Evolutionary conservation across 2,888 invertebrate genomes (phyloP).

Genomic region (Sussaba pulchella): DNA sequence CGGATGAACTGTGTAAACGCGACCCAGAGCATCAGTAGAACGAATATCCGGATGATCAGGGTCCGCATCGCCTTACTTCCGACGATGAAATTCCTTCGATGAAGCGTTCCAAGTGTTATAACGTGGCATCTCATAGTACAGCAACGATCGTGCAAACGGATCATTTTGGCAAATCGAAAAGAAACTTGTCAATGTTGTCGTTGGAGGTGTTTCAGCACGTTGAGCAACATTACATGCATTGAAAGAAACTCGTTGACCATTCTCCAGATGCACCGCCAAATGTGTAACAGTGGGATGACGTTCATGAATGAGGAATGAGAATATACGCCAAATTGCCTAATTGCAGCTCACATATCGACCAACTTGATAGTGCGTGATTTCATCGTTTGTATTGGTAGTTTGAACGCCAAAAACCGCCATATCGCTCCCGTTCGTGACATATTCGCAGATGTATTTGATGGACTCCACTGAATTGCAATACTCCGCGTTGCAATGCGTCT

Average conservation of each 20-base stretch:
- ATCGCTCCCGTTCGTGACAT: conserved; percentile 76
- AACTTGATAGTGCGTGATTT: conserved; percentile 71
- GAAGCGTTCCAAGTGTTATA: conserved; percentile 67
- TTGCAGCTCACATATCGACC: conserved; percentile 74
- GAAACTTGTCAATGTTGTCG: conserved; percentile 74
- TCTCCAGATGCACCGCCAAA: conserved; percentile 74
- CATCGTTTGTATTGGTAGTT: conserved; percentile 62
- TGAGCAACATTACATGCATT: conserved; percentile 1
- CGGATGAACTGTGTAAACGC: conserved; percentile 53
- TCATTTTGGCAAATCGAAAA: conserved; percentile 76
- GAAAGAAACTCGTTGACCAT: conserved; percentile 72
- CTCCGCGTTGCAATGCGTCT: conserved; percentile 82
- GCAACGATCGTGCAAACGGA: conserved; percentile 77
- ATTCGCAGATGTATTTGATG: conserved; percentile 77
- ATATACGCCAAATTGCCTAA: conserved; percentile 74
- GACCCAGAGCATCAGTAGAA: conserved; percentile 12
- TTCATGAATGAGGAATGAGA: conserved; percentile 73
- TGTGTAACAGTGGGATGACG: conserved; percentile 73
- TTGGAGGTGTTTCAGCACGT: not conserved
- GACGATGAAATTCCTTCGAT: conserved; percentile 35
- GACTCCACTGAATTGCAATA: conserved; percentile 78
- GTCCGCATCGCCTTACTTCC: conserved; percentile 70
- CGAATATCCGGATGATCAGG: conserved; percentile 44
- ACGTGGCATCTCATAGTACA: conserved; percentile 72
- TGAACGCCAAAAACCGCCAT: conserved; percentile 59